phyloP scores from a whole-genome alignment of 2,888 invertebrate genomes.

The Chloroclysta siterata region DNA sequence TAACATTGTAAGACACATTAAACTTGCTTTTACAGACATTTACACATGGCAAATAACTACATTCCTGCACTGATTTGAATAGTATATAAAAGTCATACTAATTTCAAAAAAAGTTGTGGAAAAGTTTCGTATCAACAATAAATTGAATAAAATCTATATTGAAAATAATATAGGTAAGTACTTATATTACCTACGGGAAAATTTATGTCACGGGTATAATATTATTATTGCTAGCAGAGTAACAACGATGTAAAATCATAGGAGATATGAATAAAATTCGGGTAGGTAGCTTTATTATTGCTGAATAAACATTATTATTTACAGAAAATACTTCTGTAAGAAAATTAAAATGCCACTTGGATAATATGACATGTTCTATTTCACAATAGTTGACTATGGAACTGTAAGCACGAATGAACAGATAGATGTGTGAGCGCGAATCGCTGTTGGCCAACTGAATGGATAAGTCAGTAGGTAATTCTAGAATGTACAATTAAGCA shows the following conservation, averaged over 20 bases:
- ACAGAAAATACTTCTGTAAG: conserved; percentile 26
- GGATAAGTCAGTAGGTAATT: conserved; percentile 48
- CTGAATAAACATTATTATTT: no score
- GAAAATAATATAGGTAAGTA: no score
- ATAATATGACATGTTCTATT: conserved; percentile 39
- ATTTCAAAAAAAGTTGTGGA: no score
- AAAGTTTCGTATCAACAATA: no score
- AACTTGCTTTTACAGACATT: conserved; percentile 12
- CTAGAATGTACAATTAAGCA: conserved; percentile 41
- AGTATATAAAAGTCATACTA: not conserved
- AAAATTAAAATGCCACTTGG: conserved; percentile 38
- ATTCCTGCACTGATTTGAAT: conserved; percentile 22
- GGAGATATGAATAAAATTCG: no score
- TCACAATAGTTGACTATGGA: conserved; percentile 36
- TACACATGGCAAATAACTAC: conserved; percentile 3
- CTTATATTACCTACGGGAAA: no score
- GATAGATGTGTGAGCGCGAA: conserved; percentile 32
- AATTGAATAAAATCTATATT: no score
- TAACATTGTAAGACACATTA: conserved; percentile 35
- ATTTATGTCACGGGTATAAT: no score
- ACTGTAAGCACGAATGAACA: conserved; percentile 33
- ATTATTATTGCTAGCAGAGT: no score
- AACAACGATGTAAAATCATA: no score
- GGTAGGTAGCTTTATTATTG: no score
- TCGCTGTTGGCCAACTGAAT: conserved; percentile 46